Percentiles rank a stretch among this genome's conserved stretches.
phyloP scores from a whole-genome alignment of 2,113 vertebrate species.

The Heteronetta atricapilla region DNA sequence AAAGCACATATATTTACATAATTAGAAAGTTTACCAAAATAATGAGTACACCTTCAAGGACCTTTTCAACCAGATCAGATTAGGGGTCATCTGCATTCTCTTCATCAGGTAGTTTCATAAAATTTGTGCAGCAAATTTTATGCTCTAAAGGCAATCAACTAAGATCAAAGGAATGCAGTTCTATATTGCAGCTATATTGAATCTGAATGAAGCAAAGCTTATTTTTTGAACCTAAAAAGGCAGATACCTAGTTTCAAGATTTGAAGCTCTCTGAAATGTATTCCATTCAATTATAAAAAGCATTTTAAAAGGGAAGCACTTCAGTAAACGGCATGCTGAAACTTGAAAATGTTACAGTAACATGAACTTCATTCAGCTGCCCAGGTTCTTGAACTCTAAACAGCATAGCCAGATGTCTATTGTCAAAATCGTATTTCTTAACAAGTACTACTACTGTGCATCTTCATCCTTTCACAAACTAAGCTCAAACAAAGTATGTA shows the following conservation, averaged over 20 bases:
- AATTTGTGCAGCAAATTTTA: not conserved
- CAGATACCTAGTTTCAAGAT: not conserved
- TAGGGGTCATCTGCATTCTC: not conserved
- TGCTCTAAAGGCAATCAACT: not conserved
- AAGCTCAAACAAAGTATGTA: not conserved
- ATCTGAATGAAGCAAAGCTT: not conserved
- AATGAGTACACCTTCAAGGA: not conserved
- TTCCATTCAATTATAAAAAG: not conserved
- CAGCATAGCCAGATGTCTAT: not conserved
- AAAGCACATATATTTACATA: not conserved
- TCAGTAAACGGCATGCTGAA: not conserved
- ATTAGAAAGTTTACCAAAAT: not conserved
- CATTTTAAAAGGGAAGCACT: not conserved
- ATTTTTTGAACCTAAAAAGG: not conserved
- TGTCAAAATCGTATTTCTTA: not conserved
- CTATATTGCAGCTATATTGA: not conserved
- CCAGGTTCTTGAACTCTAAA: not conserved
- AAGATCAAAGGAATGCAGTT: not conserved
- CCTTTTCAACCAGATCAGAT: not conserved
- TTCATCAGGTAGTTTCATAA: not conserved
- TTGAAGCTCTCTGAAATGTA: not conserved
- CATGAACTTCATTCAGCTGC: not conserved
- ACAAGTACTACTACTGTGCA: not conserved
- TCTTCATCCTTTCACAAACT: not conserved
- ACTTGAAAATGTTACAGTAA: not conserved